These are phyloP conservation scores for Tanytarsus gracilentus DNA, from an alignment of 2,888 invertebrate species.

Conservation along the genomic window DNA sequence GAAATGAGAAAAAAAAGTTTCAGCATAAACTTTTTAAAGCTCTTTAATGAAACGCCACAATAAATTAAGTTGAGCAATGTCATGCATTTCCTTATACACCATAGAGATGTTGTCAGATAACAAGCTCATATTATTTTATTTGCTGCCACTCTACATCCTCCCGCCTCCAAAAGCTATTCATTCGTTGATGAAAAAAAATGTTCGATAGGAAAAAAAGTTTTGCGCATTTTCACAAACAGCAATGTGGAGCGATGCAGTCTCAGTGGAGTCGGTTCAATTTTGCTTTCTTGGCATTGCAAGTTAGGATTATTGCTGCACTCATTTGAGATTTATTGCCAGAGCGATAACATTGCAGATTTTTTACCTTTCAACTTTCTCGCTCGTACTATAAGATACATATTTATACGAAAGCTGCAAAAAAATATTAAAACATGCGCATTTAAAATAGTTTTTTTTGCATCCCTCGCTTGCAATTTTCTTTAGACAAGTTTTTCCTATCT, in stretches of 20 bases:
- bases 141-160: constrained; percentile 5
- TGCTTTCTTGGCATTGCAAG: no score
- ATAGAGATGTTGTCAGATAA: constrained; percentile 4
- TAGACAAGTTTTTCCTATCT: background rate
- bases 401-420: background rate
- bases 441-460: constrained; percentile 15
- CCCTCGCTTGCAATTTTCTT: background rate
- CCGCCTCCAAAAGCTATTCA: constrained; percentile 11
- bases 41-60: background rate
- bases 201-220: background rate
- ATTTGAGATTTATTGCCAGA: background rate
- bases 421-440: constrained; percentile 27
- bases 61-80: background rate
- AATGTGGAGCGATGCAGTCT: background rate
- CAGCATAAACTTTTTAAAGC: background rate
- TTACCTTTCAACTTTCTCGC: constrained; percentile 1
- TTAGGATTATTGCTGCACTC: constrained; percentile 8
- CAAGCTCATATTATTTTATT: background rate
- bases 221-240: background rate
- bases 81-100: constrained; percentile 6
- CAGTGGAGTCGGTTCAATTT: no score
- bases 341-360: background rate
- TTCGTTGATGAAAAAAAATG: constrained; percentile 5
- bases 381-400: constrained; percentile 17
- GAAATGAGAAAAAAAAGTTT: no score